Evolutionary conservation across 1,140 invertebrate species (phyloP).

Genomic region (Zophobas atratus): DNA sequence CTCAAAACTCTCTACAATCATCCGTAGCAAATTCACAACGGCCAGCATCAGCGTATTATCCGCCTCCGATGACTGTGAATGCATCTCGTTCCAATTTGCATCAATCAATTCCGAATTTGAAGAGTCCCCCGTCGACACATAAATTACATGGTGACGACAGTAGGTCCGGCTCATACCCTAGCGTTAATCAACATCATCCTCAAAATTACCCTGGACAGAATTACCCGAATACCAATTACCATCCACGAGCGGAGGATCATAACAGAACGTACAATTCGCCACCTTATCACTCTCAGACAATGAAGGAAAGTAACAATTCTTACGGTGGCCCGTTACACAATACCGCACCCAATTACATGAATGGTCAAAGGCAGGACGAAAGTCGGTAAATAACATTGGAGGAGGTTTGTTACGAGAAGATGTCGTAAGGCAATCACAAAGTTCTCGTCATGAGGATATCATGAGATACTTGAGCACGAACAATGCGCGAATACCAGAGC

Average conservation of each 20-base stretch:
- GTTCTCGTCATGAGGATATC: conserved; percentile 61
- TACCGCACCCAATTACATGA: conserved; percentile 53
- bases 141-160: conserved; percentile 60
- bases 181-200: conserved; percentile 54
- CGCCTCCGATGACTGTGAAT: conserved; percentile 61
- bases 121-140: conserved; percentile 63
- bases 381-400: conserved; percentile 49
- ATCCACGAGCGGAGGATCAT: conserved; percentile 49
- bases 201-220: conserved; percentile 54
- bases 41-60: conserved; percentile 68
- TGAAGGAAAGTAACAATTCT: conserved; percentile 53
- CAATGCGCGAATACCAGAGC: conserved; percentile 61
- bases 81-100: conserved; percentile 63
- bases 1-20: conserved; percentile 68
- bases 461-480: conserved; percentile 63
- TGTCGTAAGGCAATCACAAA: conserved; percentile 59
- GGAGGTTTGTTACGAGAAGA: conserved; percentile 59
- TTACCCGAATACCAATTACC: conserved; percentile 50
- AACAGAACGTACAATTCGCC: conserved; percentile 48
- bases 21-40: conserved; percentile 66
- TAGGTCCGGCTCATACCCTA: conserved; percentile 62
- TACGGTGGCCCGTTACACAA: conserved; percentile 57
- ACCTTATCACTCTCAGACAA: conserved; percentile 21
- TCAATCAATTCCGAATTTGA: conserved; percentile 67
- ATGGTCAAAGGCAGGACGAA: conserved; percentile 24